phyloP scores from a whole-genome alignment of 1,140 invertebrate species.

The Solenopsis fugax region DNA sequence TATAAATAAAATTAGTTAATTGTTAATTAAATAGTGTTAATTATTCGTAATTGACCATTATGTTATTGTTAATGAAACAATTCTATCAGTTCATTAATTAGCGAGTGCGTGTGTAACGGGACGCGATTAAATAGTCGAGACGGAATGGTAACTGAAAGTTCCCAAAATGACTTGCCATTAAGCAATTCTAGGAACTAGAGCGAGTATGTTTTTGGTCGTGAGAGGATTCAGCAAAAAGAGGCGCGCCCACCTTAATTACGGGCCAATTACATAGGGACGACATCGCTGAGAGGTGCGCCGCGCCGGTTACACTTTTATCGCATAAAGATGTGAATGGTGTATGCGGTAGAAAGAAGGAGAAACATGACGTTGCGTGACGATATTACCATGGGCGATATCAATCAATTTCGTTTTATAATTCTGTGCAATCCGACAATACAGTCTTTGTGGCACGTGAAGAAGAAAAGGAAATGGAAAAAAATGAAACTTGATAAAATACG shows the following conservation, averaged over 20 bases:
- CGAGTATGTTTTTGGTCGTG: constrained; percentile 34
- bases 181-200: constrained; percentile 15
- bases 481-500: neutral
- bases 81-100: neutral
- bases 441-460: neutral
- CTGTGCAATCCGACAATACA: neutral
- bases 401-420: constrained; percentile 34
- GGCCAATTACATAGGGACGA: constrained; percentile 68
- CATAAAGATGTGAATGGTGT: constrained; percentile 43
- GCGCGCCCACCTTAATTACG: constrained; percentile 74
- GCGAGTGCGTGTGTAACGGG: neutral
- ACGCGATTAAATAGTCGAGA: neutral
- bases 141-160: neutral
- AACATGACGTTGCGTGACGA: constrained; percentile 52
- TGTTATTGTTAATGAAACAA: neutral
- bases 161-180: neutral
- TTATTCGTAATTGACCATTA: neutral
- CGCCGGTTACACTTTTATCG: constrained; percentile 59
- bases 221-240: constrained; percentile 61
- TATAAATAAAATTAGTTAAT: neutral
- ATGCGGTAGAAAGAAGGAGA: constrained; percentile 5
- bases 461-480: neutral
- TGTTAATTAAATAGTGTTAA: neutral
- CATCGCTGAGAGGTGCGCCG: constrained; percentile 63
- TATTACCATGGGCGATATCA: constrained; percentile 31